Base-by-base conservation (phyloP, 2,888 invertebrate genomes). In the Drosophila aldrichi region DNA sequence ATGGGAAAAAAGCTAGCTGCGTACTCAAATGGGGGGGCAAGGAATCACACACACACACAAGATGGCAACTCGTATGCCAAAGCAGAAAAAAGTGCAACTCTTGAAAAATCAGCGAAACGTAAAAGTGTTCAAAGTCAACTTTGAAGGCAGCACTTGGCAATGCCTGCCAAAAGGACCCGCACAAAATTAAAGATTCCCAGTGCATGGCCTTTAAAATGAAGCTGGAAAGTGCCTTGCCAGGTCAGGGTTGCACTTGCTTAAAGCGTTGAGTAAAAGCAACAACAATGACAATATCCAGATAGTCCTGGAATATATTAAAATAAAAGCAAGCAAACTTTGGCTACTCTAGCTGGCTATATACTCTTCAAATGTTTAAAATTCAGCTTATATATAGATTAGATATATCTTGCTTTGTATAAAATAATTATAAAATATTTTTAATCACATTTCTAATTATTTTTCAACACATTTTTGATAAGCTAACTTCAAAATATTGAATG, bases 71-170 rank as follows among this genome's bases (percentile, higher is more conserved):
- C 52, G 70, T 52, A 48, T 58, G 67, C 34, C 32, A 38, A 43
- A 3, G 38, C 56, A 55, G 48, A 20, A 44, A 63, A 64, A 59
- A 63, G 58, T 65, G 64, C 64, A 86, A 68, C 81, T 82, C 88
- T 88, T 78, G 81, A 88, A 84, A 88, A 91, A 74, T 87, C 91
- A 89, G 88, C 90, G 91, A 91, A 91, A 82, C 89, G 91, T 85
- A 88, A 91, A 91, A 91, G 91, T 90, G 91, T 91, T 91, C 88
- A 91, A 91, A 91, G 91, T 88, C 90, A 91, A 90, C 83, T 89
- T 88, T 79, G 71, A 61, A 70, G 66, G 65, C 70, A 62, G 72
- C 77, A 77, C 86, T 82, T 77, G 82, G 62, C 56, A 61, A 64
- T 65, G 62, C 65, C 61, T 70, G 48, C 55, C 44, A 57, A 25